Percentiles rank a stretch among this genome's conserved stretches.
Conservation (phyloP, 2,113 vertebrate species). For the Nerophis ophidion region DNA sequence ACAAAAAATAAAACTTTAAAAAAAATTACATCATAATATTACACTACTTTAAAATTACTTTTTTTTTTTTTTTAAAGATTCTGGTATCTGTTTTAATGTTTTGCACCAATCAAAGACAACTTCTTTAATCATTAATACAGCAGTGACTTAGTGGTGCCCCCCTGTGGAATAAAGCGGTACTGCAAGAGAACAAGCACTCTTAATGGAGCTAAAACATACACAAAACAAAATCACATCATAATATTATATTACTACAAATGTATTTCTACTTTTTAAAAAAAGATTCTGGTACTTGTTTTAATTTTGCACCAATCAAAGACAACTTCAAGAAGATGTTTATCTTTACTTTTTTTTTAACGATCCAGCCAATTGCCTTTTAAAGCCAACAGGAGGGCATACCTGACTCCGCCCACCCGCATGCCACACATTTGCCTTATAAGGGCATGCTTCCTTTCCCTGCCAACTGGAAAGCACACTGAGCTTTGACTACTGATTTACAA, state of each 20-base stretch:
- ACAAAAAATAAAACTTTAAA: neutral
- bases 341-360: neutral
- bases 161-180: neutral
- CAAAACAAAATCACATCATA: no score
- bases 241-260: no score
- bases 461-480: conserved; percentile 45
- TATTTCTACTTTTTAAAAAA: no score
- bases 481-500: conserved; percentile 70
- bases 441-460: conserved; percentile 5
- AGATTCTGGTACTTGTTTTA: neutral
- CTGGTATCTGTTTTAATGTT: no score
- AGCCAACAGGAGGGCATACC: conserved; percentile 9
- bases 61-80: no score
- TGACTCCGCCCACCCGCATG: conserved; percentile 13
- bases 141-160: no score
- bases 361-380: conserved; percentile 17
- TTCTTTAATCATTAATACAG: no score
- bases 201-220: neutral
- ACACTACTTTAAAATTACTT: no score
- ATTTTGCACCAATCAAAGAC: neutral
- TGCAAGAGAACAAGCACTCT: neutral
- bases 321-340: neutral
- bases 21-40: neutral
- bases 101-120: no score
- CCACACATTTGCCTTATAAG: conserved; percentile 10